Evolutionary conservation across 2,888 invertebrate genomes (phyloP).

Genomic region (Drosophila peninsularis): DNA sequence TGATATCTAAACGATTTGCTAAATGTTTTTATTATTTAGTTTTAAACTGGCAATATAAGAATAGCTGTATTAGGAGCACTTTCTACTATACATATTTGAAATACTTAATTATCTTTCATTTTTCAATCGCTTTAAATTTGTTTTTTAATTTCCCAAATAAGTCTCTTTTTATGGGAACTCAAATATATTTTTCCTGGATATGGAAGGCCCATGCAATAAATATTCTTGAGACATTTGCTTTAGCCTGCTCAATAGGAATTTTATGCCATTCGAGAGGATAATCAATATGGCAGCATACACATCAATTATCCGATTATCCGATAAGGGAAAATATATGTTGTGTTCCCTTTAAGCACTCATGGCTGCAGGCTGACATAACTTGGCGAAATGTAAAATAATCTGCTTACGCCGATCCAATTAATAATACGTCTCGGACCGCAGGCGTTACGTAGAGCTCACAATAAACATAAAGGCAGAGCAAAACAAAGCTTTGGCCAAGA

Average conservation of each 20-base stretch:
- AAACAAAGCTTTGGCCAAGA: constrained; percentile 30
- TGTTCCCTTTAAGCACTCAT: background rate
- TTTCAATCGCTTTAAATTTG: background rate
- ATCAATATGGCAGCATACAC: constrained; percentile 4
- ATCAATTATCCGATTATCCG: constrained; percentile 27
- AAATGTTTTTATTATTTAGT: background rate
- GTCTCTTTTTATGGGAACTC: too few relatives aligned
- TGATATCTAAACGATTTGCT: background rate
- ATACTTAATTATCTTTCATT: too few relatives aligned
- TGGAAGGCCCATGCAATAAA: background rate
- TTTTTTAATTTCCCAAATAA: too few relatives aligned
- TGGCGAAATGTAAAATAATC: constrained; percentile 31
- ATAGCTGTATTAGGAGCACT: too few relatives aligned
- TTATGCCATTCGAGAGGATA: constrained; percentile 1
- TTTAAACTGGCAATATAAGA: background rate
- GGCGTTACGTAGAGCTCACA: constrained; percentile 47
- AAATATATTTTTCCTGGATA: too few relatives aligned
- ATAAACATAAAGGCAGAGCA: constrained; percentile 18
- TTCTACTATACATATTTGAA: background rate
- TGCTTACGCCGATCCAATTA: constrained; percentile 76
- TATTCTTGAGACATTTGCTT: background rate
- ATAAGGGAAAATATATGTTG: constrained; percentile 8
- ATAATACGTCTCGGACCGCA: constrained; percentile 69
- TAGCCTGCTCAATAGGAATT: background rate
- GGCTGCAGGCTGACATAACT: constrained; percentile 24